Evolutionary conservation across 1,140 invertebrate species (phyloP), one percentile per base, ranked within the genome.

Genomic region (Lasioglossum baleicum): DNA sequence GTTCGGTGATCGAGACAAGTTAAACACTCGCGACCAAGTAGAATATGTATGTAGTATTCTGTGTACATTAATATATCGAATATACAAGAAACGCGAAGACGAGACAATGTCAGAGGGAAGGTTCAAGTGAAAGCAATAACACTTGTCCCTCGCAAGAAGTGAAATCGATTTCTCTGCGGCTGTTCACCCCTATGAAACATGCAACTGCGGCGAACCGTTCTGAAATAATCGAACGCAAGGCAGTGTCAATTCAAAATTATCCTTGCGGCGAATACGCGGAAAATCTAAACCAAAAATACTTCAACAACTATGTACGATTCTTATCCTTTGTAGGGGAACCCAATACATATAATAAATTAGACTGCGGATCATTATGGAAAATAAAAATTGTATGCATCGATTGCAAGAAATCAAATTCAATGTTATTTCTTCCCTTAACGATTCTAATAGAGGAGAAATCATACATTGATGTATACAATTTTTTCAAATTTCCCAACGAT

Each of bases 101-200:
- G 40, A 44, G n/a, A 17, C 42, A 44, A 13, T n/a, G 58, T 40
- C 20, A 48, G 53, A 51, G 26, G 26, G 42, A 75, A 61, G n/a
- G 42, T 40, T 74, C 71, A 61, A 65, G 74, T 69, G 72, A 80
- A 82, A 85, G 81, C 67, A 78, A 81, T 83, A 81, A 83, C 82
- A 83, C 81, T 70, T 75, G 82, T 82, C 64, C 68, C 76, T 77
- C 40, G 79, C 66, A 81, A 26, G 80, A 88, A 78, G 67, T 67
- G 67, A 75, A 85, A 89, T 90, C 87, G 87, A 89, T 89, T 89
- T 85, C 81, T 70, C 77, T 83, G 81, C 78, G 87, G 83, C 80
- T 88, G 75, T 88, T 88, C 81, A 88, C 87, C 87, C 75, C 87
- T 88, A 80, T 72, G 82, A 75, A 84, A 88, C 80, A 71, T 88